These are phyloP conservation scores for Pipistrellus pygmaeus DNA, from an alignment of 2,797 vertebrate species.

Conservation along the genomic window DNA sequence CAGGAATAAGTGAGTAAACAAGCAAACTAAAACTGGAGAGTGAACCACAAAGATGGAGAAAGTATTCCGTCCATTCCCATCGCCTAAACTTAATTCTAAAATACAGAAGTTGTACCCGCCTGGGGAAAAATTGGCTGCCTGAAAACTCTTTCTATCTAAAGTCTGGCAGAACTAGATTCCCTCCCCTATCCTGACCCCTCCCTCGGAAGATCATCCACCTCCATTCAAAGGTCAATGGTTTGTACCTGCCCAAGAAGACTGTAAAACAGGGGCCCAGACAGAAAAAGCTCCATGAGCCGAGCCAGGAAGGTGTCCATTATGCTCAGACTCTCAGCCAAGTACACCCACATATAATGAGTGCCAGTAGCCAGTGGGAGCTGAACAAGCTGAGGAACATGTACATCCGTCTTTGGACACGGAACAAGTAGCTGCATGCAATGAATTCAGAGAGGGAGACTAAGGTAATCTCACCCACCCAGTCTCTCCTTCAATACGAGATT, in stretches of 20 bases:
- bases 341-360: not conserved
- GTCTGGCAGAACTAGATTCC: not conserved
- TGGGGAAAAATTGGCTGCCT: not conserved
- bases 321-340: not conserved
- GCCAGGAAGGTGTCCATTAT: slow-evolving; percentile 3
- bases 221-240: not conserved
- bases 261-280: not conserved
- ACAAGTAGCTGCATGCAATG: not conserved
- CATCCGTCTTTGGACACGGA: not conserved
- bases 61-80: not conserved
- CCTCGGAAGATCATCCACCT: not conserved
- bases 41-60: not conserved
- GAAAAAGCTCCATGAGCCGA: not conserved
- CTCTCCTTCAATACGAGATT: not conserved
- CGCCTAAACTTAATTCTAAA: slow-evolving; percentile 6
- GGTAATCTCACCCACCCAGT: not conserved
- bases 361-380: not conserved
- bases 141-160: not conserved
- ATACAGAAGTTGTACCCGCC: not conserved
- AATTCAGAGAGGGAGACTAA: not conserved
- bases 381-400: not conserved
- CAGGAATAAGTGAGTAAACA: not conserved
- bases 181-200: not conserved
- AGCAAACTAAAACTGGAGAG: not conserved
- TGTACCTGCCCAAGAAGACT: not conserved